A percentile compares a stretch with the other conserved stretches of the same genome.
phyloP scores from a whole-genome alignment of 1,140 invertebrate species.

The Stenopsyche tienmushanensis region DNA sequence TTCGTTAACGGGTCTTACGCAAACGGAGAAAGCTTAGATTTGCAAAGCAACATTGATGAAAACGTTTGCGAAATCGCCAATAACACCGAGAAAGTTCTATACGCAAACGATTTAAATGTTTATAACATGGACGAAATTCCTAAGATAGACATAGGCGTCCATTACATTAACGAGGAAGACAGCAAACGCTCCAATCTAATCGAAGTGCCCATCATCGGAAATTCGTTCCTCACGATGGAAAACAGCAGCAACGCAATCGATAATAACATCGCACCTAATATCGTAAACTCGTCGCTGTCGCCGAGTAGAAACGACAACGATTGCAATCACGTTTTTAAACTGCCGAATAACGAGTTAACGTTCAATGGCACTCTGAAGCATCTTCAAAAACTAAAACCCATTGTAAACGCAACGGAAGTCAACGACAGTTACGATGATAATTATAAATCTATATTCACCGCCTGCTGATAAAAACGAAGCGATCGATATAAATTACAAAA shows the following conservation, averaged over 20 bases:
- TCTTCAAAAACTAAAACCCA: slow-evolving; percentile 52
- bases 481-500: background rate
- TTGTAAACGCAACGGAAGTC: slow-evolving; percentile 48
- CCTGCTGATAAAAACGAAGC: background rate
- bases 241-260: slow-evolving; percentile 56
- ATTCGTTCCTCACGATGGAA: slow-evolving; percentile 51
- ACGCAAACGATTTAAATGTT: background rate
- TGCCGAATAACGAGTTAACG: slow-evolving; percentile 52
- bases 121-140: background rate
- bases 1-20: background rate
- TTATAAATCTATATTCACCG: background rate
- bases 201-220: slow-evolving; percentile 46
- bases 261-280: slow-evolving; percentile 41
- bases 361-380: slow-evolving; percentile 55
- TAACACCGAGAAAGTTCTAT: background rate
- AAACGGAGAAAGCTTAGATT: background rate
- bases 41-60: background rate
- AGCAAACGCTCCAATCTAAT: slow-evolving; percentile 1
- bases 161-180: slow-evolving; percentile 1
- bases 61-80: background rate
- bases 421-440: background rate
- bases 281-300: slow-evolving; percentile 47
- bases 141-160: background rate
- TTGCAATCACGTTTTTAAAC: slow-evolving; percentile 47
- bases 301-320: slow-evolving; percentile 38